Evolutionary conservation across 2,113 vertebrate genomes (phyloP).

Genomic region (Lutjanus erythropterus): DNA sequence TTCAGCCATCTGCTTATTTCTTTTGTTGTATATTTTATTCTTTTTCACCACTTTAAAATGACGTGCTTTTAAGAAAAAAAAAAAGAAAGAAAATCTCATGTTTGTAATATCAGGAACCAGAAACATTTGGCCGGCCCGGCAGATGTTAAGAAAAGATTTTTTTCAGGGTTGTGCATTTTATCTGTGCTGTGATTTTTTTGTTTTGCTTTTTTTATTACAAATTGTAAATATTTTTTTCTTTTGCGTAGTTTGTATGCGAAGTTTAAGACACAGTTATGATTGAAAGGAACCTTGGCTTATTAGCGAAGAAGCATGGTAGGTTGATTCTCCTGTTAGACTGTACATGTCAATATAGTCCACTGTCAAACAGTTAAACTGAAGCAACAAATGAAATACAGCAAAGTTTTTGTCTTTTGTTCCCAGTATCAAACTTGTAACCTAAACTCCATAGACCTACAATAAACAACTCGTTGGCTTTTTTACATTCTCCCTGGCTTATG

Average conservation of each 20-base stretch:
- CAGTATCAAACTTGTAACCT: conserved; percentile 79
- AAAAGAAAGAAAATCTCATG: conserved; percentile 46
- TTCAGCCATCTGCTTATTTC: conserved; percentile 43
- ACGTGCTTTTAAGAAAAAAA: conserved; percentile 83
- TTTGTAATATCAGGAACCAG: conserved; percentile 71
- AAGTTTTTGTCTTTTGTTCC: conserved; percentile 67
- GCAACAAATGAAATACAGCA: conserved; percentile 30
- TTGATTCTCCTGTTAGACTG: conserved; percentile 60
- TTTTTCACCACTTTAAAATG: conserved; percentile 75
- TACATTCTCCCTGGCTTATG: conserved; percentile 80
- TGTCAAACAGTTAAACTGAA: conserved; percentile 53
- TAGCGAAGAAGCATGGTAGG: conserved; percentile 61
- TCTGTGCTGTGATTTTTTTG: conserved; percentile 79
- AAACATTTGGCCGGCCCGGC: conserved; percentile 52
- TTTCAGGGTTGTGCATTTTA: conserved; percentile 83
- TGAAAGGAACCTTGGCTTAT: conserved; percentile 45
- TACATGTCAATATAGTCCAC: conserved; percentile 55
- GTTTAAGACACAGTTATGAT: conserved; percentile 54
- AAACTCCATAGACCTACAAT: conserved; percentile 84
- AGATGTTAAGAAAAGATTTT: conserved; percentile 59
- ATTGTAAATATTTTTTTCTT: conserved; percentile 82
- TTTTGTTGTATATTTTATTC: conserved; percentile 72
- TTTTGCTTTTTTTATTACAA: conserved; percentile 66
- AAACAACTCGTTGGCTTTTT: conserved; percentile 84
- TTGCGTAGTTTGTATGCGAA: conserved; percentile 73